Percentiles rank a stretch among this genome's conserved stretches.
Evolutionary conservation across 2,113 vertebrate species (phyloP).

Genomic region (Pedionomus torquatus): DNA sequence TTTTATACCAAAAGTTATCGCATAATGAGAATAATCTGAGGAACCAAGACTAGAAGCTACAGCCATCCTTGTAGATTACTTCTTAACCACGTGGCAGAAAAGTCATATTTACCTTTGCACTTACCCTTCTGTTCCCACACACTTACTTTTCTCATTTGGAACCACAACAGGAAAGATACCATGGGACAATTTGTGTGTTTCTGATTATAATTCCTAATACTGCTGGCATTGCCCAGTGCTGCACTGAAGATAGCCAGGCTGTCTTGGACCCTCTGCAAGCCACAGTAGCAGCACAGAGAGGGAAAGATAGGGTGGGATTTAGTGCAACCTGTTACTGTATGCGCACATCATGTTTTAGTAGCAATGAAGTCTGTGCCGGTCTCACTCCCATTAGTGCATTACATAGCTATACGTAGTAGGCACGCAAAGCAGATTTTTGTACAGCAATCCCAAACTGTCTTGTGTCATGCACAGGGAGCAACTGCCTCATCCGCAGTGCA

Average conservation of each 20-base stretch:
- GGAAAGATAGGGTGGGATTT: neutral
- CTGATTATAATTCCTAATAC: neutral
- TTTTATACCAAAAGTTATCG: neutral
- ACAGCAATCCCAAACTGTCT: neutral
- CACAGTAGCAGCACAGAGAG: neutral
- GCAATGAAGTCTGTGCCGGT: neutral
- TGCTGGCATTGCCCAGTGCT: neutral
- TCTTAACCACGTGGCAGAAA: neutral
- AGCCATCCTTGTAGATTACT: neutral
- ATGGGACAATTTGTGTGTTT: neutral
- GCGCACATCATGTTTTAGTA: neutral
- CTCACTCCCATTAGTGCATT: neutral
- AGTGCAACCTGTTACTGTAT: neutral
- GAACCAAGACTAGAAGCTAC: neutral
- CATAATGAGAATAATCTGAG: neutral
- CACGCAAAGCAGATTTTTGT: neutral
- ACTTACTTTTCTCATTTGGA: neutral
- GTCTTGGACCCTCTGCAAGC: neutral
- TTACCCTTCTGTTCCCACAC: neutral
- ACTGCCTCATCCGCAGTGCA: rapidly evolving
- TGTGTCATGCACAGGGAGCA: neutral
- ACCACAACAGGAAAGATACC: neutral
- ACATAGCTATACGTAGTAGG: neutral
- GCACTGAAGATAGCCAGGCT: neutral
- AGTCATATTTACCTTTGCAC: neutral